phyloP scores from a whole-genome alignment of 1,140 invertebrate species.

The Acromyrmex heyeri region DNA sequence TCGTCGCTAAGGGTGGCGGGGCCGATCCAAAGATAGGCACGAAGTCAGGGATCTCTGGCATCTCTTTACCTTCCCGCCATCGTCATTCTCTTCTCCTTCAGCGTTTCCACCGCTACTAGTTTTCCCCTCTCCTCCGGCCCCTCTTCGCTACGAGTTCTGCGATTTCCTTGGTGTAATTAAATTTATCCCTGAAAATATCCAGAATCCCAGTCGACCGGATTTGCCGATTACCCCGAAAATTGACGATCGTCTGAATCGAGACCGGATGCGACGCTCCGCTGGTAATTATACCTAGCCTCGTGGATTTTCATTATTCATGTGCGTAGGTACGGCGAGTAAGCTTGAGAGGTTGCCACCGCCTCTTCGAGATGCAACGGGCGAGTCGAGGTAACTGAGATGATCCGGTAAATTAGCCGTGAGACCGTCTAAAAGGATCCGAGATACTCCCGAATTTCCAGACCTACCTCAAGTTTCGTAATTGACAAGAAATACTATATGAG shows the following conservation, averaged over 20 bases:
- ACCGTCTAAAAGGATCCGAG: constrained; percentile 16
- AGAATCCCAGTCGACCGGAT: constrained; percentile 42
- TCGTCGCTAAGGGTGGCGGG: constrained; percentile 63
- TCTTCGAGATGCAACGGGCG: constrained; percentile 40
- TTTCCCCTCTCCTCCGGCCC: neutral
- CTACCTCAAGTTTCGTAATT: constrained; percentile 49
- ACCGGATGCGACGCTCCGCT: constrained; percentile 78
- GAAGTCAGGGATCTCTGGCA: constrained; percentile 57
- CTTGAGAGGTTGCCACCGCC: constrained; percentile 65
- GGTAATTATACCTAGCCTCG: constrained; percentile 78
- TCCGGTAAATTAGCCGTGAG: constrained; percentile 65
- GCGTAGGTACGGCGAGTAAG: constrained; percentile 47
- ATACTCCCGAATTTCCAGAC: constrained; percentile 39
- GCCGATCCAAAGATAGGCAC: constrained; percentile 70
- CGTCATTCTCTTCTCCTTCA: constrained; percentile 14
- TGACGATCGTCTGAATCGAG: constrained; percentile 75
- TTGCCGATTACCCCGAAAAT: constrained; percentile 68
- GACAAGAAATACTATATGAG: constrained; percentile 9
- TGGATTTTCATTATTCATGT: constrained; percentile 79
- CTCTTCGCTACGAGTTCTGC: neutral
- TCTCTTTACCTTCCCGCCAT: constrained; percentile 48
- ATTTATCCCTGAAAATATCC: constrained; percentile 68
- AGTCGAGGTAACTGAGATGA: constrained; percentile 54
- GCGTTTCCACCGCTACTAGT: neutral
- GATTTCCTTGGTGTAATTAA: constrained; percentile 48